Evolutionary conservation across 2,113 vertebrate species (phyloP).

Genomic region (Limnothrissa miodon): DNA sequence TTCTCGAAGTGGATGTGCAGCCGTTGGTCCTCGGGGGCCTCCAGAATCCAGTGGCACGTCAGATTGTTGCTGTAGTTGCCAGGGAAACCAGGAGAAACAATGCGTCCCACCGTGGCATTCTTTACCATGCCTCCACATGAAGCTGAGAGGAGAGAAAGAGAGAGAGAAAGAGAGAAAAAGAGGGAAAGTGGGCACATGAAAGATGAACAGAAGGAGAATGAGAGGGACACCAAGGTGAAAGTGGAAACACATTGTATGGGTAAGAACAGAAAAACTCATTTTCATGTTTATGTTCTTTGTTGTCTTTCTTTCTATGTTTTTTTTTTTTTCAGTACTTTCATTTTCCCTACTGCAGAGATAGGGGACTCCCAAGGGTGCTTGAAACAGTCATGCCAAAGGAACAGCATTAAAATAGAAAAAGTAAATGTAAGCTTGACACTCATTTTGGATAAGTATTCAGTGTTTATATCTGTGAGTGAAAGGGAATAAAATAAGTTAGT

Average conservation of each 20-base stretch:
- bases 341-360: not conserved
- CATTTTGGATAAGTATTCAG: not conserved
- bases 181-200: not conserved
- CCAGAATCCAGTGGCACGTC: constrained; percentile 95
- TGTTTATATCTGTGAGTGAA: not conserved
- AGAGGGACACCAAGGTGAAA: not conserved
- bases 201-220: not conserved
- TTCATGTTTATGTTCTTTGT: not conserved
- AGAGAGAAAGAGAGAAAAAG: not conserved
- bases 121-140: constrained; percentile 87
- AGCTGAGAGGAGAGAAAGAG: constrained; percentile 62
- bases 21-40: constrained; percentile 81
- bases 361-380: not conserved
- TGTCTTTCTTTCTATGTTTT: not conserved
- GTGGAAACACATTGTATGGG: not conserved
- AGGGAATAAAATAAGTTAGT: not conserved
- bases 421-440: not conserved
- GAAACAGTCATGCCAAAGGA: not conserved
- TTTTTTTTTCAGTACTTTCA: not conserved
- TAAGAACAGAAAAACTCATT: not conserved
- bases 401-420: not conserved
- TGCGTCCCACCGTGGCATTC: constrained; percentile 87
- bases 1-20: constrained; percentile 97
- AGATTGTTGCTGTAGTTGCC: constrained; percentile 98
- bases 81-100: constrained; percentile 90